Evolutionary conservation across 1,140 invertebrate genomes (phyloP).

Genomic region (Fopius arisanus): DNA sequence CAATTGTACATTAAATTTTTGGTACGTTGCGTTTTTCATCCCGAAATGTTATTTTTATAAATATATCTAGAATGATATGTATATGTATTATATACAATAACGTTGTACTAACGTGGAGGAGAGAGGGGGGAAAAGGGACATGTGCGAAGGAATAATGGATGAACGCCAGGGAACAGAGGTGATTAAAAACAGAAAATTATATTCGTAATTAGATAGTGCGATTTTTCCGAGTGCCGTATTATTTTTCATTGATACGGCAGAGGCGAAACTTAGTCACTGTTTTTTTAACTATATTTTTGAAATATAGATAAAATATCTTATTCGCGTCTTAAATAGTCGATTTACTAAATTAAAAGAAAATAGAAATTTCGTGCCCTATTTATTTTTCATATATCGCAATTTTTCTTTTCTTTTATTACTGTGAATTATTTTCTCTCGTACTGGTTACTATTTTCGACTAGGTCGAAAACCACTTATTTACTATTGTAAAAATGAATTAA

Average conservation of each 20-base stretch:
- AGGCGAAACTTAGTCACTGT: conserved; percentile 63
- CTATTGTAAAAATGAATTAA: conserved; percentile 9
- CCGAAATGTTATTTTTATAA: conserved; percentile 61
- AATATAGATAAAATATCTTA: conserved; percentile 48
- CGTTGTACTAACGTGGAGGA: conserved; percentile 39
- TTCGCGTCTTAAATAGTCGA: conserved; percentile 53
- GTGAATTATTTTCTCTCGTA: not conserved
- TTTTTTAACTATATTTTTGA: conserved; percentile 62
- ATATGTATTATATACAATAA: conserved; percentile 55
- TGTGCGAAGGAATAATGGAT: conserved; percentile 23
- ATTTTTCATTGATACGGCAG: conserved; percentile 35
- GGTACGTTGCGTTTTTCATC: conserved; percentile 40
- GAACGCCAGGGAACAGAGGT: conserved; percentile 21
- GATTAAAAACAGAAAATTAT: conserved; percentile 21
- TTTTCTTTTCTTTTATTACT: conserved; percentile 18
- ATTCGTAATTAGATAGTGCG: conserved; percentile 46
- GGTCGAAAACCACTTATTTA: not conserved
- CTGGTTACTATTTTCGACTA: conserved; percentile 1
- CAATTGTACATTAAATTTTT: conserved; percentile 17
- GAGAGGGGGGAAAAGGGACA: not conserved
- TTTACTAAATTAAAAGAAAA: conserved; percentile 43
- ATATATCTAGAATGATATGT: conserved; percentile 49
- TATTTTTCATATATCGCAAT: conserved; percentile 52
- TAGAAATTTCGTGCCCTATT: conserved; percentile 57
- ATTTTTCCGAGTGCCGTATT: conserved; percentile 51